Conservation (phyloP, 2,113 vertebrate species). For the Arizona elegans region DNA sequence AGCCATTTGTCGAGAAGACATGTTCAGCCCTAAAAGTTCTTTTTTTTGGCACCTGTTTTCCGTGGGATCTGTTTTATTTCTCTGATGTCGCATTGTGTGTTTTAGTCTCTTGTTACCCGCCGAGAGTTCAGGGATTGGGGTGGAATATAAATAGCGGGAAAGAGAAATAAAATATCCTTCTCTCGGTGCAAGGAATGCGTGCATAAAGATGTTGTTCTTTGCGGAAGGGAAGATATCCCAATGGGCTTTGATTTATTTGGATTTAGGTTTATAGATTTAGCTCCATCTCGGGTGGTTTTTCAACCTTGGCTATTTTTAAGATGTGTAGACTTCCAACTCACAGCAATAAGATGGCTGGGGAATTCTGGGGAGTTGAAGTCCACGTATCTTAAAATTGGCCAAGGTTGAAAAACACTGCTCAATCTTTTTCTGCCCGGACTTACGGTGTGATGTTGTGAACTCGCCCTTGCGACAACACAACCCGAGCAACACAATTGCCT, state of each 20-base stretch:
- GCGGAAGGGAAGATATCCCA: not conserved
- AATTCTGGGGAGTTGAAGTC: not conserved
- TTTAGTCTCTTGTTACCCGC: not conserved
- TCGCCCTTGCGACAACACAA: not conserved
- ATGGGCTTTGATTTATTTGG: not conserved
- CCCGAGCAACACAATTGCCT: rapidly evolving
- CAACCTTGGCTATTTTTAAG: not conserved
- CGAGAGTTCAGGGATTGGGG: not conserved
- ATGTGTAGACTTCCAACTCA: not conserved
- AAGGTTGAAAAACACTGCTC: not conserved
- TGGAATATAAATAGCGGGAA: not conserved
- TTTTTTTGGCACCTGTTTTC: not conserved
- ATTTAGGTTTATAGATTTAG: not conserved
- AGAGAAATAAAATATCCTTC: not conserved
- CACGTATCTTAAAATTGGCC: not conserved
- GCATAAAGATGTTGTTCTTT: no score
- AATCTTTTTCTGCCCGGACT: not conserved
- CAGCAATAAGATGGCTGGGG: not conserved
- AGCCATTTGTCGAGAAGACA: not conserved
- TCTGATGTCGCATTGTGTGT: not conserved
- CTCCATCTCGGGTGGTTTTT: not conserved
- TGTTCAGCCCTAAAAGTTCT: not conserved
- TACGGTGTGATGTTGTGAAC: no score
- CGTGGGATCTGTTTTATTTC: not conserved
- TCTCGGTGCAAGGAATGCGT: not conserved